Percentiles rank a stretch among this genome's conserved stretches.
These are phyloP conservation scores for Euphydryas editha DNA, from an alignment of 2,888 invertebrate species.

Conservation along the genomic window DNA sequence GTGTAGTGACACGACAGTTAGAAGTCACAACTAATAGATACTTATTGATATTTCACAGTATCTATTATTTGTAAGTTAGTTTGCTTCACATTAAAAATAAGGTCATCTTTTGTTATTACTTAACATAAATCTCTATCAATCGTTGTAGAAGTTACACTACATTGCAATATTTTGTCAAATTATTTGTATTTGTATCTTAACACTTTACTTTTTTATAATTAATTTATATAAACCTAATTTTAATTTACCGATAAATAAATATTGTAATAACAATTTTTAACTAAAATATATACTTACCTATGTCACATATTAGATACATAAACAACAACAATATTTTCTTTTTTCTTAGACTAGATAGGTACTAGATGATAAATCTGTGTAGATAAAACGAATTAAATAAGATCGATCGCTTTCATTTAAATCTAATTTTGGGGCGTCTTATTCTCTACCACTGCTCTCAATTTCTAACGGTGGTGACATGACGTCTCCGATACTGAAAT, in stretches of 20 bases:
- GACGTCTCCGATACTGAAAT: constrained; percentile 30
- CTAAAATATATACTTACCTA: too few relatives aligned
- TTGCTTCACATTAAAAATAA: constrained; percentile 34
- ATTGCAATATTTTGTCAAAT: too few relatives aligned
- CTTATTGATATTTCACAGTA: background rate
- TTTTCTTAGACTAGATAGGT: background rate
- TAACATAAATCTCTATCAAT: constrained; percentile 18
- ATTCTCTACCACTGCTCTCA: constrained; percentile 58
- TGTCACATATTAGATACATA: too few relatives aligned
- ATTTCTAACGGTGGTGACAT: constrained; percentile 53
- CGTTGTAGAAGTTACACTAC: constrained; percentile 1
- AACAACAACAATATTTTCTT: too few relatives aligned
- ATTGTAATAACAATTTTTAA: too few relatives aligned
- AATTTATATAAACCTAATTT: too few relatives aligned
- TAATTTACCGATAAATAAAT: too few relatives aligned
- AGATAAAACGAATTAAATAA: constrained; percentile 42
- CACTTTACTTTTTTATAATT: too few relatives aligned
- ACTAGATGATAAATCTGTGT: background rate
- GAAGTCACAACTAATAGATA: background rate
- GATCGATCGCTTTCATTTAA: constrained; percentile 68
- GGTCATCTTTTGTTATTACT: constrained; percentile 35
- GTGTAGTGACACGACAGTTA: background rate
- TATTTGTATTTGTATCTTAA: too few relatives aligned
- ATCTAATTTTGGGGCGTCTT: constrained; percentile 45
- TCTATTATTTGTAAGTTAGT: constrained; percentile 24